Percentiles rank a stretch among this genome's conserved stretches.
Evolutionary conservation across 2,888 invertebrate species (phyloP).

Genomic region (Melinopterus prodromus): DNA sequence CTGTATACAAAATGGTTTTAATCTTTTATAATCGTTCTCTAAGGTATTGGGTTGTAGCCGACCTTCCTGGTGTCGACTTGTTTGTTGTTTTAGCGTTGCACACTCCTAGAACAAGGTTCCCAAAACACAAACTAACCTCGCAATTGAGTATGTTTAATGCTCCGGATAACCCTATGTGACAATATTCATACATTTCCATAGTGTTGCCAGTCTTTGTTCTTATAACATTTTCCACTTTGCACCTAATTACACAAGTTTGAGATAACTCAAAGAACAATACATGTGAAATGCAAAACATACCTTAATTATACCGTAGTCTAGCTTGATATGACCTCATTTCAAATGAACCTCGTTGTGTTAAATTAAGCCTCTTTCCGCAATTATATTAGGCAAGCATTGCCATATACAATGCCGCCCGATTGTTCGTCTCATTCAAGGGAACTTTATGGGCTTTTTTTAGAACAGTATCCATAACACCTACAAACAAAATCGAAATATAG

Average conservation of each 20-base stretch:
- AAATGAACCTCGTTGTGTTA: slow-evolving; percentile 47
- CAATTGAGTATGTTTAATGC: no score
- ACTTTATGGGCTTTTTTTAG: slow-evolving; percentile 40
- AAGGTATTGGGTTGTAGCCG: no score
- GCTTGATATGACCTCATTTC: slow-evolving; percentile 50
- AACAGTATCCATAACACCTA: slow-evolving; percentile 24
- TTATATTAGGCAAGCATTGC: slow-evolving; percentile 49
- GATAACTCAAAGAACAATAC: background rate
- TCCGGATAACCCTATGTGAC: no score
- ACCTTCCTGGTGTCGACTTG: no score
- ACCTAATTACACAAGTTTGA: slow-evolving; percentile 18
- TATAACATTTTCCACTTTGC: slow-evolving; percentile 9
- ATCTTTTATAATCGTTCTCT: no score
- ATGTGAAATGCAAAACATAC: slow-evolving; percentile 11
- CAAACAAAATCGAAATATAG: background rate
- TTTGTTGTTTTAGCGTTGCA: no score
- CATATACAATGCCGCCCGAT: no score
- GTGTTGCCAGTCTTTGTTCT: background rate
- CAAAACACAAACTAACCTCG: no score
- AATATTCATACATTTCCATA: background rate
- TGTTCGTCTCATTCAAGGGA: slow-evolving; percentile 47
- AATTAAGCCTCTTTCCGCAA: slow-evolving; percentile 53
- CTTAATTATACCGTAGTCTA: slow-evolving; percentile 47
- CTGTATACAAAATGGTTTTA: no score
- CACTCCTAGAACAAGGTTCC: no score